Base-by-base conservation (phyloP, 2,888 invertebrate genomes). In the Masnerella sp. region DNA sequence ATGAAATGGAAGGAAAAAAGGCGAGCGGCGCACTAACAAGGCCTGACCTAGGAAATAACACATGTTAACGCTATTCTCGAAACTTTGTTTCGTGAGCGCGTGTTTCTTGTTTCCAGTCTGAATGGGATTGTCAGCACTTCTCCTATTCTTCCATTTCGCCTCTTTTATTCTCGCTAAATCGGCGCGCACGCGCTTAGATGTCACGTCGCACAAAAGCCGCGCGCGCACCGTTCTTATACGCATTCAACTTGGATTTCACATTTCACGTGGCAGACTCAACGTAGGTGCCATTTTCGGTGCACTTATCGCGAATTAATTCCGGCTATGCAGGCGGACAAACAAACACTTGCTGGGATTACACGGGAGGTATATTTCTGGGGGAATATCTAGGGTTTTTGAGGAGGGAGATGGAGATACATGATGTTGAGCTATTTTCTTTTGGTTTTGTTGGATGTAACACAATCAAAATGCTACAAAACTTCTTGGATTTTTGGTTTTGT, bases 81-180 rank as follows among this genome's bases (percentile, higher is more conserved):
- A 74, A 69, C 64, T 74, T 74, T 74, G 65, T 70, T 74, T 69
- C 69, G 69, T 70, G 74, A 64, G 68, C 69, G 73, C 73, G 73
- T 74, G 73, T 69, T 74, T 59, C 70, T 67, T 54, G 67, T 67
- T 70, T 59, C 49, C 56, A 62, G 67, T 61, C 67, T 74, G 67
- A 74, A 74, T 74, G 45, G 74, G 74, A 74, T 69, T 74, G 74
- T 74, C 74, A 70, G 69, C 74, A 70, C 74, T 61, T 74, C 70
- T 47, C 34, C 74, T 61, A 71, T 59, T 67, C 74, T 67, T 59
- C 67, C 67, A 62, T 70, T 70, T 70, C 65, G 58, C 54, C 65
- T 70, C 61, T 67, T 74, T 74, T 74, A 74, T 74, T 67, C 74
- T 56, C 62, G 17, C 70, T 74, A 59, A 74, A 74, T 70, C 70